Base-by-base conservation (phyloP, 2,797 vertebrate species). In the Cynopterus sphinx region DNA sequence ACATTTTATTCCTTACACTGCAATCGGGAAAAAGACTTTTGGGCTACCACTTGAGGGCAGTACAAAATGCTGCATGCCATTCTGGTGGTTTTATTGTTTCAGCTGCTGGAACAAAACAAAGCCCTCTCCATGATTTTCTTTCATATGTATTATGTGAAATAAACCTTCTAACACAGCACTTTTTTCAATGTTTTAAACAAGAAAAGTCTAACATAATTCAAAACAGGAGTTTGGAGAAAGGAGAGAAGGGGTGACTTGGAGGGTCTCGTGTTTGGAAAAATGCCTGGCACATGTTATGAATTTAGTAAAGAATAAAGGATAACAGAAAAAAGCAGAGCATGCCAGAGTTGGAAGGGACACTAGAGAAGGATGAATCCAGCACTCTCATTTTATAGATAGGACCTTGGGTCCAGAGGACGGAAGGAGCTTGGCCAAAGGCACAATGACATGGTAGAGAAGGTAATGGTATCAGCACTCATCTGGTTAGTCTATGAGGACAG, bases 31-130 rank as follows among this genome's bases (percentile, higher is more conserved):
- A 78, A 78, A 87, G 46, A 93, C 43, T 63, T 79, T 73, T 91
- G 61, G 90, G 73, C 59, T 70, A 95, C 93, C 97, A 97, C 96
- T 94, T 95, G 97, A 95, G 94, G 97, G 96, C 95, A 97, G 95
- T 91, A 74, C 43, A 65, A 94, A 95, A 81, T 87, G 67, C 49
- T 91, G 51, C 1, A 4, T 53, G 51, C 67, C 26, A 26, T 91
- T 51, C 43, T 70, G 83, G 31, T 83, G 57, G 55, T 88, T 96
- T 90, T 79, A 88, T 85, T 92, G 65, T 86, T 92, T 95, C 19
- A 84, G 68, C 8, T 33, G 16, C 71, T 90, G 43, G 53, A 95
- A 89, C 41, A 91, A 91, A 96, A 94, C 84, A 90, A 96, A 95
- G 59, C 46, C 67, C 61, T 71, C 84, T n/a, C 39, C 49, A n/a